Evolutionary conservation across 2,888 invertebrate genomes (phyloP).

Genomic region (Monochamus alternatus): DNA sequence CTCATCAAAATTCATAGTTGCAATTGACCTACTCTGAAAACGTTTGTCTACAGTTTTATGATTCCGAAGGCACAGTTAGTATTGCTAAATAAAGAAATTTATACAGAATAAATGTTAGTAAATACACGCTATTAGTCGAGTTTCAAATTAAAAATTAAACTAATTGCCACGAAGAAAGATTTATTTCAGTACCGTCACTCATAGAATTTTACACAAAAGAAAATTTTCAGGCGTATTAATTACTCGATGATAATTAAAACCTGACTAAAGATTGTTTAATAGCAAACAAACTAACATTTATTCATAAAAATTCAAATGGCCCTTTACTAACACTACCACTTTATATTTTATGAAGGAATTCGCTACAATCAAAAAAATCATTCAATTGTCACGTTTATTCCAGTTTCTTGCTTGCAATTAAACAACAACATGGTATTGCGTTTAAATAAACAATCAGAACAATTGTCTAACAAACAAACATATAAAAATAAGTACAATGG

Average conservation of each 20-base stretch:
- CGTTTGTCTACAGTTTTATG: too few species aligned
- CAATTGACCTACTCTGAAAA: too few species aligned
- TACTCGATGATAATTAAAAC: slow-evolving; percentile 43
- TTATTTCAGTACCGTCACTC: slow-evolving; percentile 1
- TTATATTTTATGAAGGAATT: slow-evolving; percentile 1
- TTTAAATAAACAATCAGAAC: slow-evolving; percentile 61
- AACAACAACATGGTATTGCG: slow-evolving; percentile 31
- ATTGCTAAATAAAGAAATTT: too few species aligned
- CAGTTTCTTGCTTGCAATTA: slow-evolving; percentile 35
- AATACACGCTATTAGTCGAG: slow-evolving; percentile 2
- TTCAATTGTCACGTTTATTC: slow-evolving; percentile 19
- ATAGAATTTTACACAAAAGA: slow-evolving; percentile 11
- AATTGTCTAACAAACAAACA: slow-evolving; percentile 63
- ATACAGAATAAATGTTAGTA: slow-evolving; percentile 1
- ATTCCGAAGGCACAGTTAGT: too few species aligned
- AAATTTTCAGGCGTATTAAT: slow-evolving; percentile 46
- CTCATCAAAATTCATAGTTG: too few species aligned
- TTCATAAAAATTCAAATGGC: not conserved
- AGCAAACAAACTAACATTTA: slow-evolving; percentile 32
- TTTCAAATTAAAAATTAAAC: slow-evolving; percentile 34
- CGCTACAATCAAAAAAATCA: slow-evolving; percentile 20
- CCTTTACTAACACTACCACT: not conserved
- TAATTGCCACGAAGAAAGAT: not conserved
- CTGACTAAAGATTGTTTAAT: slow-evolving; percentile 41
- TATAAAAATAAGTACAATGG: slow-evolving; percentile 39